Evolutionary conservation across 2,113 vertebrate genomes (phyloP).

Genomic region (Ciconia maguari): DNA sequence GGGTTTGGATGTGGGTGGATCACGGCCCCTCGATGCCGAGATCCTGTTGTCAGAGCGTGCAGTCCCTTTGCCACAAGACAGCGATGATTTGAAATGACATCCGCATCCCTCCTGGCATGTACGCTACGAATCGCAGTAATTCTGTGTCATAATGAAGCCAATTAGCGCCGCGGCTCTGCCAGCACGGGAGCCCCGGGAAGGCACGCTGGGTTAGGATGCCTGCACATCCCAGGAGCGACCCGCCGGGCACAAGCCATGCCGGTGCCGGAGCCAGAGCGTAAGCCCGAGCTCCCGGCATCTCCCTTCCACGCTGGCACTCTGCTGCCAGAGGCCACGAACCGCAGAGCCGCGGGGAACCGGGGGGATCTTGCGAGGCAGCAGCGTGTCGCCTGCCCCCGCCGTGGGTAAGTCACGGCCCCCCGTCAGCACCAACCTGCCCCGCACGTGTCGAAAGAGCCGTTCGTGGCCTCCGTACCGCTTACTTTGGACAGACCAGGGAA

Average conservation of each 20-base stretch:
- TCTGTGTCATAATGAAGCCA: background rate
- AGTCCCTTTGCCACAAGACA: background rate
- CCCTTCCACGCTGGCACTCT: background rate
- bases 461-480: background rate
- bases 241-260: rapidly evolving
- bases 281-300: background rate
- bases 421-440: background rate
- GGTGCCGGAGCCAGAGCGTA: background rate
- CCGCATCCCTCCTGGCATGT: background rate
- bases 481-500: background rate
- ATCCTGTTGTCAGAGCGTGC: background rate
- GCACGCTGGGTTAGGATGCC: background rate
- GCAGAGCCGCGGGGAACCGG: rapidly evolving
- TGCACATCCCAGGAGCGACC: background rate
- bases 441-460: rapidly evolving
- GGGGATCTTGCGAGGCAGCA: background rate
- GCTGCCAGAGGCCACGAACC: background rate
- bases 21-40: background rate
- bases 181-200: background rate
- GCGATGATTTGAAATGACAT: background rate
- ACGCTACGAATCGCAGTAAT: background rate
- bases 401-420: background rate
- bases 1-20: background rate
- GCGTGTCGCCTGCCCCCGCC: rapidly evolving
- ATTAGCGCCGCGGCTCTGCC: background rate